Evolutionary conservation across 1,140 invertebrate species (phyloP).

Genomic region (Thrips palmi): DNA sequence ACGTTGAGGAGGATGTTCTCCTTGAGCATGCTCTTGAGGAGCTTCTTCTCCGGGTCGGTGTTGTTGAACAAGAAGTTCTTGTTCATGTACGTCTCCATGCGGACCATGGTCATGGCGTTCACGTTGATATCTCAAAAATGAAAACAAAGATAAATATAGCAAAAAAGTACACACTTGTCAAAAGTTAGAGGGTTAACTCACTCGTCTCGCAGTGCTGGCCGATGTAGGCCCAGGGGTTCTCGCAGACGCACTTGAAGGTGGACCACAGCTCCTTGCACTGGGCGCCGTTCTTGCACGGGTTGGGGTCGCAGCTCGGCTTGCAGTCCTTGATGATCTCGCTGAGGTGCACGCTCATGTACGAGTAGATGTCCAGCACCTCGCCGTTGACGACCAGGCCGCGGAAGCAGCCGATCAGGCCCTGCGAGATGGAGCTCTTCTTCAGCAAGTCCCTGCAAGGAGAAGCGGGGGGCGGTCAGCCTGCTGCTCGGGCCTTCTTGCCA

Average conservation of each 20-base stretch:
- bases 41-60: slow-evolving; percentile 36
- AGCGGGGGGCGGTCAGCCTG: slow-evolving; percentile 6
- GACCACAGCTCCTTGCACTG: slow-evolving; percentile 84
- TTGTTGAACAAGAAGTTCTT: slow-evolving; percentile 50
- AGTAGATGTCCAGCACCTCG: slow-evolving; percentile 75
- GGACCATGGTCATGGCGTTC: slow-evolving; percentile 76
- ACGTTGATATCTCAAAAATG: slow-evolving; percentile 64
- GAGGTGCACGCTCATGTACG: slow-evolving; percentile 80
- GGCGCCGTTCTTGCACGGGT: slow-evolving; percentile 81
- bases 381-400: slow-evolving; percentile 80
- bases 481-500: background rate
- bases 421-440: slow-evolving; percentile 53
- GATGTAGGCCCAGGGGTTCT: slow-evolving; percentile 77
- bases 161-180: too few relatives aligned
- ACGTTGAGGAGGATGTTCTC: slow-evolving; percentile 71
- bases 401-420: slow-evolving; percentile 84
- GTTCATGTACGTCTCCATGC: slow-evolving; percentile 54
- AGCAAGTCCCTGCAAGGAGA: slow-evolving; percentile 51
- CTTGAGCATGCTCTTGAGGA: slow-evolving; percentile 37
- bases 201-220: slow-evolving; percentile 78
- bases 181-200: slow-evolving; percentile 37
- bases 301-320: slow-evolving; percentile 80
- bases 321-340: slow-evolving; percentile 84
- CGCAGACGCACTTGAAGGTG: slow-evolving; percentile 74
- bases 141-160: too few relatives aligned